Evolutionary conservation across 2,888 invertebrate genomes (phyloP), one percentile per base, ranked within the genome.

Genomic region (Acanthosepion pharaonis): DNA sequence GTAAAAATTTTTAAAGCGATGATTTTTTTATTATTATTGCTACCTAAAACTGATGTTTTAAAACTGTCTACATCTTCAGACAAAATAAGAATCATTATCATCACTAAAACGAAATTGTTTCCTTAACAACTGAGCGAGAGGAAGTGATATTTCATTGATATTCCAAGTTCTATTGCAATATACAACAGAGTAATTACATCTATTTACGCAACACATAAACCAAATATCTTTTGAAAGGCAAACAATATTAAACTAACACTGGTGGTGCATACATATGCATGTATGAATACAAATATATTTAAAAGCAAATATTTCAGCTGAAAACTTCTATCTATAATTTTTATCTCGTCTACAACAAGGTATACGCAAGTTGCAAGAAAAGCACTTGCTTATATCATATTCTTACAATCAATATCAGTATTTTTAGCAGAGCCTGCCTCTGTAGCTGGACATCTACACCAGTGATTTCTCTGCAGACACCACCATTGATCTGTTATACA

Each of bases 311-410:
- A 33, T n/a, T 78, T 78, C n/a, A 78, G n/a, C n/a, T 78, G 18
- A 78, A n/a, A 11, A n/a, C n/a, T 78, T 78, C n/a, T 78, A 5
- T 78, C n/a, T n/a, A n/a, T 23, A 59, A 59, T 5, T 55, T 18
- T 20, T 55, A 20, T 55, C n/a, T 15, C n/a, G 11, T 15, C n/a
- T 5, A 78, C n/a, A n/a, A 78, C 78, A 78, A 78, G n/a, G 78
- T n/a, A 78, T 15, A 78, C 78, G 33, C 78, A 78, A 78, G 78
- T 78, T 78, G 78, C 78, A 78, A 78, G 78, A 78, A 78, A n/a
- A 78, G n/a, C n/a, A 78, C 18, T 78, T 78, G 78, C 78, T 78
- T 78, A 78, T 78, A n/a, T 78, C 78, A 78, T 78, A 78, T 78
- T 78, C 78, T 78, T 78, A 23, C 11, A 33, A 78, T 78, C 78